Evolutionary conservation across 2,113 vertebrate genomes (phyloP).

Genomic region (Empidonax traillii): DNA sequence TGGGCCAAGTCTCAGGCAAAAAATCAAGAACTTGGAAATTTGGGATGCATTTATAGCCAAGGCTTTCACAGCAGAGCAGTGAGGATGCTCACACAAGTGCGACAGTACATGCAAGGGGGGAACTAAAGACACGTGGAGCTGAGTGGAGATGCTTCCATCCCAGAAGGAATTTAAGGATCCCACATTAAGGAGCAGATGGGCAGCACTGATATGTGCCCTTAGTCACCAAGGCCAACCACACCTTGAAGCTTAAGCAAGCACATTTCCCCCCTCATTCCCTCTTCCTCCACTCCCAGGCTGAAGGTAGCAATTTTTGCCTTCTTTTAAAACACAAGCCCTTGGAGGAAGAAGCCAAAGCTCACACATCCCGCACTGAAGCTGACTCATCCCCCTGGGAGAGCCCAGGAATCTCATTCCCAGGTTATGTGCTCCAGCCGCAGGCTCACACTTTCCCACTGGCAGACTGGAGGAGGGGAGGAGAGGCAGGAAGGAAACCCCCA

Average conservation of each 20-base stretch:
- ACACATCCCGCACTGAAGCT: not conserved
- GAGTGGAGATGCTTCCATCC: not conserved
- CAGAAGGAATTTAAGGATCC: not conserved
- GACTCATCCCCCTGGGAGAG: not conserved
- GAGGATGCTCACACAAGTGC: not conserved
- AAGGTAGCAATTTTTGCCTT: not conserved
- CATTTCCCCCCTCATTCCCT: not conserved
- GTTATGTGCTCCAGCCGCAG: not conserved
- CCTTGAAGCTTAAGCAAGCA: not conserved
- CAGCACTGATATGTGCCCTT: rapidly evolving
- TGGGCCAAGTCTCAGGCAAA: not conserved
- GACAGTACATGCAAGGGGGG: not conserved
- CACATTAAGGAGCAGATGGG: not conserved
- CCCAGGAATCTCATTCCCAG: not conserved
- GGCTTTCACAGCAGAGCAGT: rapidly evolving
- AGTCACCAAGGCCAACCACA: not conserved
- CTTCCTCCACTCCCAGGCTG: not conserved
- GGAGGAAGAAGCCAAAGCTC: not conserved
- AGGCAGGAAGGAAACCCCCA: slow-evolving; percentile 23
- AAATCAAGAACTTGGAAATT: not conserved
- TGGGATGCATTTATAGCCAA: not conserved
- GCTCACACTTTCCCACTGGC: not conserved
- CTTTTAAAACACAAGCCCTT: not conserved
- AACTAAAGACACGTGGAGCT: not conserved
- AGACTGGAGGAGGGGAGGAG: not conserved